A percentile compares a stretch with the other conserved stretches of the same genome.
Evolutionary conservation across 2,888 invertebrate genomes (phyloP).

Genomic region (Nemapogon koenigi): DNA sequence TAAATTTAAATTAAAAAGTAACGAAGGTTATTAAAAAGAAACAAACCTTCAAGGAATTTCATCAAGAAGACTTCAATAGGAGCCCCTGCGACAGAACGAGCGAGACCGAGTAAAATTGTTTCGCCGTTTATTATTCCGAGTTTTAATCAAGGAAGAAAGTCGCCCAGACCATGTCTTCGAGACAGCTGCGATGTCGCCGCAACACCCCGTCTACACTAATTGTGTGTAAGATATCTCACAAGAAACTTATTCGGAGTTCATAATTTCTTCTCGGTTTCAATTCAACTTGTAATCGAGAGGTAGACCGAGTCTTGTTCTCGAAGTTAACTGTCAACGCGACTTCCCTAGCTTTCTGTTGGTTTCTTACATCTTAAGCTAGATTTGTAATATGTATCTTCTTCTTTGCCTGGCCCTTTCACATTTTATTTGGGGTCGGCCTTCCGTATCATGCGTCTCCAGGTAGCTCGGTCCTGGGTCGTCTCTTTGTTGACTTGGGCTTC

Average conservation of each 20-base stretch:
- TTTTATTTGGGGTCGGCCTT: no score
- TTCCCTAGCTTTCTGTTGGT: no score
- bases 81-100: slow-evolving; percentile 21
- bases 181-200: slow-evolving; percentile 24
- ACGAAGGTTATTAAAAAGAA: neutral
- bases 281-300: slow-evolving; percentile 5
- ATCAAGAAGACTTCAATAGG: slow-evolving; percentile 34
- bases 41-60: slow-evolving; percentile 5
- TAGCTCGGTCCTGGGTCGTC: no score
- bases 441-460: no score
- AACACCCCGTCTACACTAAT: slow-evolving; percentile 26
- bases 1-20: slow-evolving; percentile 5
- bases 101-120: slow-evolving; percentile 43
- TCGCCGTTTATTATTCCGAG: slow-evolving; percentile 54
- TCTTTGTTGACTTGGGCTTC: no score
- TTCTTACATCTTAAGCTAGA: no score
- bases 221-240: slow-evolving; percentile 36
- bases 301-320: neutral
- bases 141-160: slow-evolving; percentile 56
- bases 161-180: slow-evolving; percentile 34
- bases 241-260: slow-evolving; percentile 28
- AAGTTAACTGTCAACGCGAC: no score
- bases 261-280: slow-evolving; percentile 10
- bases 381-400: no score
- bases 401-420: no score